These are phyloP conservation scores for Urocynchramus pylzowi DNA, from an alignment of 2,113 vertebrate genomes.

Conservation along the genomic window DNA sequence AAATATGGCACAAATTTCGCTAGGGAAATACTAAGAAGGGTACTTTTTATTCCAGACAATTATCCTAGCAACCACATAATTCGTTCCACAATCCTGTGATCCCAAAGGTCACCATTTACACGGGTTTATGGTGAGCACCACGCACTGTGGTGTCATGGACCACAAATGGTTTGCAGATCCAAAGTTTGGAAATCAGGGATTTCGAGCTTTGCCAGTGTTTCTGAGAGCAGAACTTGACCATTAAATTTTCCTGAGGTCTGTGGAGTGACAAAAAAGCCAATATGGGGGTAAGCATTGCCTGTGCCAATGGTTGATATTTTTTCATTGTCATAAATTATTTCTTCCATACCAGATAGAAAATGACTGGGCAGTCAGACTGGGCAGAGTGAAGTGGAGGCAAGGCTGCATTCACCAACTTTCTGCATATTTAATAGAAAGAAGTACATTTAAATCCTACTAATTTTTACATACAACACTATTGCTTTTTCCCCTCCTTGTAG, in stretches of 20 bases:
- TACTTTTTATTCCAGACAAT: background rate
- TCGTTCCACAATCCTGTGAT: background rate
- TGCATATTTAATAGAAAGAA: background rate
- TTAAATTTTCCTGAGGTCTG: background rate
- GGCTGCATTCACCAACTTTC: background rate
- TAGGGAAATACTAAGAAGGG: background rate
- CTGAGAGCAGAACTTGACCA: background rate
- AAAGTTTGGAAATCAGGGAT: background rate
- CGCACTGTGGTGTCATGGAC: background rate
- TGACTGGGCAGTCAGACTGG: background rate
- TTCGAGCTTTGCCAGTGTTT: background rate
- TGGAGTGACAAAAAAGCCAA: background rate
- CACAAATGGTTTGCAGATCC: slow-evolving; percentile 18
- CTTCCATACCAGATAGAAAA: background rate
- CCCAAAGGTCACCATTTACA: background rate
- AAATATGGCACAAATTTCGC: slow-evolving; percentile 16
- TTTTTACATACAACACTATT: background rate
- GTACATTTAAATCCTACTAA: background rate
- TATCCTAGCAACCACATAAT: background rate
- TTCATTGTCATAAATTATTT: background rate
- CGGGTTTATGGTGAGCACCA: background rate
- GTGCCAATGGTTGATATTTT: background rate
- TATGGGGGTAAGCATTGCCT: background rate
- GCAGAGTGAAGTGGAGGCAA: background rate
- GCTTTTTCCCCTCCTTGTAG: background rate